Base-by-base conservation (phyloP, 2,113 vertebrate genomes). In the Channa argus region DNA sequence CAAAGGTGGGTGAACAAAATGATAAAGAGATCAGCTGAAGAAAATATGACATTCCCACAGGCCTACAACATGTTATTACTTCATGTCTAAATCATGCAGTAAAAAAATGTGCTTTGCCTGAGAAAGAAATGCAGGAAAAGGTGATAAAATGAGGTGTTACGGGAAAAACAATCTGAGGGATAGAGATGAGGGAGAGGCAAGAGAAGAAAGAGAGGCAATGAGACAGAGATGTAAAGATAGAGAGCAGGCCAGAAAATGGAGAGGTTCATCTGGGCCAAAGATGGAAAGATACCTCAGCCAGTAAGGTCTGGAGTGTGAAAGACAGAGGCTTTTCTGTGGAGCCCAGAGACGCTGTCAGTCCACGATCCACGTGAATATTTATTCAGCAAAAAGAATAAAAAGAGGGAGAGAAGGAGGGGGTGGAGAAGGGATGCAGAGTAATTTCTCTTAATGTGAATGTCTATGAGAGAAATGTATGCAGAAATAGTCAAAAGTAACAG, bases 211-310 rank as follows among this genome's bases (percentile, higher is more conserved):
- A 61, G 53, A 82, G 64, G 74, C 71, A 63, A 64, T 58, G 62
- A 82, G 56, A 68, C 61, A 5, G 51, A 87, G 86, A 85, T 87
- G 67, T 74, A 38, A 67, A 66, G 89, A 90, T 87, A 69, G 72
- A 71, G 38, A 53, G 46, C 8, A 2, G 63, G 73, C 67, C 74
- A 80, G 51, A 82, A 71, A 81, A 58, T 51, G 24, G 39, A 70
- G 68, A 1, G 62, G 52, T 74, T 64, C 1, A 70, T 43, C n/a
- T 0, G 39, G 77, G 80, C 80, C 83, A 80, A 63, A 87, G 89
- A 92, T 92, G 70, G 41, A 73, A 77, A 47, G 85, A 90, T 92
- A 85, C n/a, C 37, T 38, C 50, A 33, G 46, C 65, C 72, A 82
- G 56, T 68, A 61, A 84, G 71, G 58, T 65, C 50, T 56, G 72